Conservation (phyloP, 2,113 vertebrate species). For the Neodon shergylaensis region DNA sequence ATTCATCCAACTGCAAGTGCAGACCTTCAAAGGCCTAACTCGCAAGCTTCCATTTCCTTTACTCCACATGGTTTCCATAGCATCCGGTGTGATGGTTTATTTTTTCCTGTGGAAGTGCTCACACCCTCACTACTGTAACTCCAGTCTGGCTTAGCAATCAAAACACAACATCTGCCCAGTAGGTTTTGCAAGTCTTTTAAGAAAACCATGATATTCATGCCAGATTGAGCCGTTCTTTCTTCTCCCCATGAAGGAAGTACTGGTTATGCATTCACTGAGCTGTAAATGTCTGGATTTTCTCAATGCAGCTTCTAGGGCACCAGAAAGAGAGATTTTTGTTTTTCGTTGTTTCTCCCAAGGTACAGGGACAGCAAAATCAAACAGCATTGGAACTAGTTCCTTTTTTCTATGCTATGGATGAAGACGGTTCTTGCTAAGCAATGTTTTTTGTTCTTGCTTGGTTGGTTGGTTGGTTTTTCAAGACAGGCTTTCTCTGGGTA, state of each 20-base stretch:
- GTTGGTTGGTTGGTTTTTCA: too few species aligned
- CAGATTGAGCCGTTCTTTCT: constrained; percentile 69
- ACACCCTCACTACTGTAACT: constrained; percentile 4
- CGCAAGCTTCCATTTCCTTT: constrained; percentile 22
- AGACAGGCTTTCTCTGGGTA: too few species aligned
- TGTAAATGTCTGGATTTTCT: constrained; percentile 69
- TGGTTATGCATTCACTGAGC: constrained; percentile 58
- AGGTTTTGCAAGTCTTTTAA: constrained; percentile 63
- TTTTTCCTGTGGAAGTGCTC: constrained; percentile 76
- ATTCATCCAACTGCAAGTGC: constrained; percentile 65
- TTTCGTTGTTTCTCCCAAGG: constrained; percentile 42
- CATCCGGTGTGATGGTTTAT: constrained; percentile 71
- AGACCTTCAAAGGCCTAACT: constrained; percentile 58
- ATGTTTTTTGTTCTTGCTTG: too few species aligned
- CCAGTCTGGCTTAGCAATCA: constrained; percentile 50
- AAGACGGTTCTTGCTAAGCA: constrained; percentile 25
- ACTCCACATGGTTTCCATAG: constrained; percentile 47
- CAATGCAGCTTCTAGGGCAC: constrained; percentile 73
- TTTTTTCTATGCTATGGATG: constrained; percentile 11
- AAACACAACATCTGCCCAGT: constrained; percentile 32
- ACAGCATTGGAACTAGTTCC: neutral
- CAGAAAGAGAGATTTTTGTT: constrained; percentile 26
- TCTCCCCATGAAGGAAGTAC: constrained; percentile 49
- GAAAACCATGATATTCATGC: constrained; percentile 55
- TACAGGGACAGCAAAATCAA: constrained; percentile 15